Evolutionary conservation across 2,888 invertebrate species (phyloP), one percentile per base, ranked within the genome.

Genomic region (Pandemis heparana): DNA sequence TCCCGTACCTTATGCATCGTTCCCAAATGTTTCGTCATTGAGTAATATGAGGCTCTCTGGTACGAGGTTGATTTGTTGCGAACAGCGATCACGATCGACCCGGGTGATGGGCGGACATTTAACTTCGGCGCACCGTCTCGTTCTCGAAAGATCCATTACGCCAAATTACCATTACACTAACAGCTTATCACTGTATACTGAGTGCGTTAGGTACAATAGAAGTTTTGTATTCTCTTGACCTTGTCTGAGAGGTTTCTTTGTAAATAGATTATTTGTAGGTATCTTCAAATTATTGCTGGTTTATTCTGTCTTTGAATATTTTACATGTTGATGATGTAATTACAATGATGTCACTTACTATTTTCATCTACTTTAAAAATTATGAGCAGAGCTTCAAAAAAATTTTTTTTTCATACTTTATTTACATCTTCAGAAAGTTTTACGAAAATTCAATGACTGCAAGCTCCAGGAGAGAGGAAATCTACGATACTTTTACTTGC

Each of bases 31-130:
- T 74, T 65, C 64, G 79, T 79, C 81, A 83, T 83, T 85, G 83
- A 85, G 84, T 84, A 86, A 86, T 83, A 82, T 77, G 77, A 80
- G 77, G 80, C 79, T 79, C 78, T 79, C 76, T 75, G 79, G 79
- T 78, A 80, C 81, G 79, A 80, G 82, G 81, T 79, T 87, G 83
- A 88, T 89, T 88, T 88, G 87, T 88, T 83, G 82, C 82, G 77
- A 78, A 79, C 74, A 82, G 79, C 84, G 86, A 85, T 84, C 86
- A 81, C 80, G 79, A 78, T 78, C 81, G 79, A 78, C 80, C 80
- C 78, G 77, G 78, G 79, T 83, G 83, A 85, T 84, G 83, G 82
- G 76, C 81, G 83, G 81, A 82, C 85, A 84, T 85, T 86, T 83
- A 82, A 84, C 82, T 82, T 82, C 65, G 71, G 43, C 66, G 51